A percentile compares a stretch with the other conserved stretches of the same genome.
phyloP scores from a whole-genome alignment of 2,113 vertebrate species.

The Lepisosteus osseus region DNA sequence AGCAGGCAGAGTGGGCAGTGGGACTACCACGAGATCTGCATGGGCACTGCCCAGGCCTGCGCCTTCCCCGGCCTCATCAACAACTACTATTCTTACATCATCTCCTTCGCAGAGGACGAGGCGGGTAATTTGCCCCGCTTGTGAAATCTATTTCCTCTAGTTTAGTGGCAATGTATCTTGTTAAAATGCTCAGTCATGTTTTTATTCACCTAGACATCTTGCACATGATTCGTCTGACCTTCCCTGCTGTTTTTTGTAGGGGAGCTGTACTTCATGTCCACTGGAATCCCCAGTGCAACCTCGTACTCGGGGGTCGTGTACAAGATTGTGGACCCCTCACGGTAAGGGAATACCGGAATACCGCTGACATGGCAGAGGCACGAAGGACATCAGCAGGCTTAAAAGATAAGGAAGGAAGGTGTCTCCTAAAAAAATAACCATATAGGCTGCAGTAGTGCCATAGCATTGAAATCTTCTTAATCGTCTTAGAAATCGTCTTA shows the following conservation, averaged over 20 bases:
- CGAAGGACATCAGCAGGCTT: too few relatives aligned
- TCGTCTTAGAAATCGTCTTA: too few relatives aligned
- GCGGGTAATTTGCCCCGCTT: conserved; percentile 67
- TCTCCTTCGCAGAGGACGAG: conserved; percentile 94
- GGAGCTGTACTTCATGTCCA: conserved; percentile 94
- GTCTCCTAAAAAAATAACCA: too few relatives aligned
- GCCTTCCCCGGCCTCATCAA: conserved; percentile 89
- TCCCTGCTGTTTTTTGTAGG: conserved; percentile 53
- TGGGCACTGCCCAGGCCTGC: conserved; percentile 85
- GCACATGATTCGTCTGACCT: not conserved
- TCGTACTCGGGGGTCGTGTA: conserved; percentile 82
- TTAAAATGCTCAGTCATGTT: not conserved
- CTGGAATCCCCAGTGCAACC: conserved; percentile 76
- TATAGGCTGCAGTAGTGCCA: too few relatives aligned
- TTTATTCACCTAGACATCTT: not conserved
- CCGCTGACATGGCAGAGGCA: too few relatives aligned
- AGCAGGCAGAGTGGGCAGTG: conserved; percentile 64
- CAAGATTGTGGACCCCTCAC: conserved; percentile 88
- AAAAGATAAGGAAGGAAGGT: too few relatives aligned
- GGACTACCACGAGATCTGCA: conserved; percentile 88
- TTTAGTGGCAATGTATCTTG: not conserved
- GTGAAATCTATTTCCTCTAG: not conserved
- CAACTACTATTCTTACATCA: conserved; percentile 88
- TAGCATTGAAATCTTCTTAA: too few relatives aligned
- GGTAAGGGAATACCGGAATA: conserved; percentile 59